Conservation (phyloP, 2,888 invertebrate species). For the Brachycybe producta region DNA sequence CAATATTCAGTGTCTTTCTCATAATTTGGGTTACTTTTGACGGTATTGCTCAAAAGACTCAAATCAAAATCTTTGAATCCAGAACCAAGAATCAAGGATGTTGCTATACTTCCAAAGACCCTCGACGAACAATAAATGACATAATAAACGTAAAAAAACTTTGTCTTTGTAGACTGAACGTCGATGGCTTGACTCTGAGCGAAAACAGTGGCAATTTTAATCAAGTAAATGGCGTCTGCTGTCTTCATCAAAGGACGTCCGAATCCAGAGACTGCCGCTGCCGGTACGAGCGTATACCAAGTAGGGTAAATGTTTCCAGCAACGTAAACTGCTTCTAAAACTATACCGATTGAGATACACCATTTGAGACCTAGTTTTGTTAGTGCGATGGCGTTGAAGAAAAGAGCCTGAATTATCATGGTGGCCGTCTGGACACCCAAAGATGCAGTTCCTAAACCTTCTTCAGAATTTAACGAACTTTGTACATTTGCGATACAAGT, state of each 20-base stretch:
- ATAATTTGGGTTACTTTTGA: too few relatives aligned
- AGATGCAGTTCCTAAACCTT: slow-evolving; percentile 79
- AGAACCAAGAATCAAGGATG: slow-evolving; percentile 4
- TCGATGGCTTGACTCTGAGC: slow-evolving; percentile 24
- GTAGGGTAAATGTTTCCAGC: slow-evolving; percentile 83
- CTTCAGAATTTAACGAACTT: slow-evolving; percentile 77
- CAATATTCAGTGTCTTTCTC: too few relatives aligned
- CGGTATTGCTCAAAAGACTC: too few relatives aligned
- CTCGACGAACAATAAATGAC: slow-evolving; percentile 19
- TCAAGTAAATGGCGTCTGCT: slow-evolving; percentile 89
- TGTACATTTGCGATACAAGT: slow-evolving; percentile 30
- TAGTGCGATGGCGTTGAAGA: slow-evolving; percentile 83
- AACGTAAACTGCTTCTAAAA: slow-evolving; percentile 88
- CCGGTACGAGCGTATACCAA: slow-evolving; percentile 71
- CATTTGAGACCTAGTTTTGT: slow-evolving; percentile 88
- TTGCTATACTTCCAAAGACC: not conserved
- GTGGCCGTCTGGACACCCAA: slow-evolving; percentile 83
- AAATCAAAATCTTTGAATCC: too few relatives aligned
- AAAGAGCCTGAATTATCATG: slow-evolving; percentile 85
- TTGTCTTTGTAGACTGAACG: slow-evolving; percentile 14
- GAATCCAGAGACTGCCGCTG: slow-evolving; percentile 79
- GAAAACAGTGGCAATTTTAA: slow-evolving; percentile 40
- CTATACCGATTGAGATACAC: slow-evolving; percentile 82
- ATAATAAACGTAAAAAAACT: slow-evolving; percentile 21
- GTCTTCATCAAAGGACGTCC: slow-evolving; percentile 98